Evolutionary conservation across 2,113 vertebrate species (phyloP).

Genomic region (Chloropsis cyanopogon): DNA sequence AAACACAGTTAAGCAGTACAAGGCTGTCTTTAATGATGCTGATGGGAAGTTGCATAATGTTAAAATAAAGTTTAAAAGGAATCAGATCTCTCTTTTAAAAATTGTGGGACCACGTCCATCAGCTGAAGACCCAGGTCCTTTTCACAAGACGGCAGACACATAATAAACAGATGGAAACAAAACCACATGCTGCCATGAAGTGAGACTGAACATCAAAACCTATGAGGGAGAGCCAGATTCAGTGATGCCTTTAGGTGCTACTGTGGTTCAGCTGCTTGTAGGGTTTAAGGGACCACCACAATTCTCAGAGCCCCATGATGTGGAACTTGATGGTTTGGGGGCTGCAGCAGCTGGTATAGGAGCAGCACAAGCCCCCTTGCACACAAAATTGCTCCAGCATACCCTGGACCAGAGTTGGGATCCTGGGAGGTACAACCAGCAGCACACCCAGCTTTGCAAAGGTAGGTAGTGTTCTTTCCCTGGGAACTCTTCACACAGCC

Average conservation of each 20-base stretch:
- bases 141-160: background rate
- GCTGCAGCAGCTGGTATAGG: background rate
- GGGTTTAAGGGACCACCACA: rapidly evolving
- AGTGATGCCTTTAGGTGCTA: background rate
- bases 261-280: background rate
- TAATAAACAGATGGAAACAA: background rate
- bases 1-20: background rate
- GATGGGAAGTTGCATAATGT: background rate
- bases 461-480: background rate
- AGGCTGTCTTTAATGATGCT: background rate
- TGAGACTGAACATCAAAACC: background rate
- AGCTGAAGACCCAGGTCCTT: background rate
- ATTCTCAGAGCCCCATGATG: rapidly evolving
- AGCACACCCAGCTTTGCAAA: background rate
- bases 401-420: background rate
- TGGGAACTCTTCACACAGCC: background rate
- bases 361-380: background rate
- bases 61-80: background rate
- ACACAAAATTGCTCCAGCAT: background rate
- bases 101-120: background rate
- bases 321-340: rapidly evolving
- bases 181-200: background rate
- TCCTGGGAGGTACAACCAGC: background rate
- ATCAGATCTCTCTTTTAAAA: background rate
- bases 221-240: background rate